Evolutionary conservation across 2,888 invertebrate species (phyloP).

Genomic region (Amaurobius ferox): DNA sequence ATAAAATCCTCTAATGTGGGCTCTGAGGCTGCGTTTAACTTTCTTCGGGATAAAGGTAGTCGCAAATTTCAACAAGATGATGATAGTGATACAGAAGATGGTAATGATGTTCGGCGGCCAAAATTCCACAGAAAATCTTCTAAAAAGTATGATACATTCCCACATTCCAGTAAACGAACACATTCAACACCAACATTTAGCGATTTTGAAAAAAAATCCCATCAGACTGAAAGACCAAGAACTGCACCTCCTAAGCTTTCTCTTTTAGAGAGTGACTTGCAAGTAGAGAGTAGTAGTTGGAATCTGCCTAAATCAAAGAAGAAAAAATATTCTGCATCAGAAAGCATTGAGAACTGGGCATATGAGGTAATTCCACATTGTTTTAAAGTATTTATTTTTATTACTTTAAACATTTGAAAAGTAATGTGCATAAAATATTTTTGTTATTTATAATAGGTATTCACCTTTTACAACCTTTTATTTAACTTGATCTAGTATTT

Average conservation of each 20-base stretch:
- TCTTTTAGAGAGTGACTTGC: too few species aligned
- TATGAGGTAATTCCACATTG: not conserved
- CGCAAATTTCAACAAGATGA: constrained; percentile 19
- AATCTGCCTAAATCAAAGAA: not conserved
- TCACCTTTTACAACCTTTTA: too few species aligned
- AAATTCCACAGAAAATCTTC: constrained; percentile 35
- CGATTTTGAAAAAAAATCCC: constrained; percentile 34
- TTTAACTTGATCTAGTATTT: too few species aligned
- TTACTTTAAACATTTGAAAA: too few species aligned
- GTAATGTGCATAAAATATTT: too few species aligned
- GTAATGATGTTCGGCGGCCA: not conserved
- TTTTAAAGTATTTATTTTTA: too few species aligned
- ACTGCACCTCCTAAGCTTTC: constrained; percentile 23
- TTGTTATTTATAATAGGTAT: too few species aligned
- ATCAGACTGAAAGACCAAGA: not conserved
- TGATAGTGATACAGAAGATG: constrained; percentile 70
- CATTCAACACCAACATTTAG: constrained; percentile 14
- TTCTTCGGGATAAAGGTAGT: constrained; percentile 18
- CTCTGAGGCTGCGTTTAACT: constrained; percentile 15
- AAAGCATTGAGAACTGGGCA: not conserved
- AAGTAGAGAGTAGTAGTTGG: not conserved
- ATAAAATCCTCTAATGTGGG: not conserved
- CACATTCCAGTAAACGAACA: not conserved
- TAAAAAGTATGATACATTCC: constrained; percentile 23
- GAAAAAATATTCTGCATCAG: not conserved